Conservation (phyloP, 2,888 invertebrate genomes). For the Amphipyra tragopoginis region DNA sequence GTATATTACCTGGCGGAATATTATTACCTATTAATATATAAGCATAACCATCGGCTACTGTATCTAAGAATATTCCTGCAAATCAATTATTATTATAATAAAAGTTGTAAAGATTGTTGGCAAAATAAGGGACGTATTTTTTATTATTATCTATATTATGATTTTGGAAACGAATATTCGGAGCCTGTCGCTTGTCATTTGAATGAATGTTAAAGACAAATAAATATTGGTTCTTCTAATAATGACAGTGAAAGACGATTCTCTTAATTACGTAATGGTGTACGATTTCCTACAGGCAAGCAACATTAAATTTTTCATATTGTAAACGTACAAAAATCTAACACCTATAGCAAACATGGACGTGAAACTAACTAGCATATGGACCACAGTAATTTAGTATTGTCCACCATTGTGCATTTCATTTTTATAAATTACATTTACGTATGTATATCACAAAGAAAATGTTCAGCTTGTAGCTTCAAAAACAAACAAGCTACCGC, state of each 20-base stretch:
- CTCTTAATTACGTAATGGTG: constrained; percentile 25
- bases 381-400: constrained; percentile 87
- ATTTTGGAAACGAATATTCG: constrained; percentile 28
- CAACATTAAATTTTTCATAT: constrained; percentile 68
- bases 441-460: constrained; percentile 84
- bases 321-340: constrained; percentile 82
- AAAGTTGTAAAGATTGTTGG: constrained; percentile 13
- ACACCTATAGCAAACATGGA: constrained; percentile 80
- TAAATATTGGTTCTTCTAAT: constrained; percentile 3
- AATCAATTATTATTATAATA: too few relatives aligned
- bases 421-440: constrained; percentile 71
- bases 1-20: too few relatives aligned
- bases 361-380: constrained; percentile 81
- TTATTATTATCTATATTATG: not conserved
- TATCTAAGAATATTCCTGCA: too few relatives aligned
- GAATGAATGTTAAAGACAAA: constrained; percentile 15
- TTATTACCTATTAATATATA: too few relatives aligned
- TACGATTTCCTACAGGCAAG: constrained; percentile 60
- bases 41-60: too few relatives aligned
- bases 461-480: constrained; percentile 69
- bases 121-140: constrained; percentile 16
- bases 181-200: constrained; percentile 21
- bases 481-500: constrained; percentile 67
- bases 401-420: constrained; percentile 88
- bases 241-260: constrained; percentile 18